Conservation (phyloP, 2,113 vertebrate species). For the Cavia aperea region DNA sequence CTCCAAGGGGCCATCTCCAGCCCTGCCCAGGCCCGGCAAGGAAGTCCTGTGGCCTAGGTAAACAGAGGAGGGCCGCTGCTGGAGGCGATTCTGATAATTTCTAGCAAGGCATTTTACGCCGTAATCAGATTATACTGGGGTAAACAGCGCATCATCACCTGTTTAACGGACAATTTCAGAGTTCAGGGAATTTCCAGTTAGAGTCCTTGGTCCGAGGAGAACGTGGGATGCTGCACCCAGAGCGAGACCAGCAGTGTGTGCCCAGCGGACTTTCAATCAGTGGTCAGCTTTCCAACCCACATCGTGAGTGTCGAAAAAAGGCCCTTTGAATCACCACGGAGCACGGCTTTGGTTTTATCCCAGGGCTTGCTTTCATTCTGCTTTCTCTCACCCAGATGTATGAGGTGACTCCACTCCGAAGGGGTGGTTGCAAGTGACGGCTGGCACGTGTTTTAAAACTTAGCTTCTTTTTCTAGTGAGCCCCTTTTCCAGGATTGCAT, state of each 20-base stretch:
- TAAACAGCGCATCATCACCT: background rate
- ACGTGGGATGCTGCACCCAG: background rate
- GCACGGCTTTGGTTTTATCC: background rate
- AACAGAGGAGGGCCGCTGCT: background rate
- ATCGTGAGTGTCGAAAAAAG: background rate
- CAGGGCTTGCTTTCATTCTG: background rate
- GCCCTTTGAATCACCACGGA: background rate
- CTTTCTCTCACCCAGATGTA: background rate
- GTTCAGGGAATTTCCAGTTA: background rate
- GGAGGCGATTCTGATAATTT: background rate
- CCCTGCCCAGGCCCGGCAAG: background rate
- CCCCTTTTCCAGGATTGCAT: conserved; percentile 52
- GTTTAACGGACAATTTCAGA: background rate
- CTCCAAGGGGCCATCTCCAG: background rate
- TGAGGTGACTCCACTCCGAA: background rate
- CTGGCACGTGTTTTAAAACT: conserved; percentile 26
- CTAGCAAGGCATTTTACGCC: background rate
- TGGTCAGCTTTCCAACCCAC: background rate
- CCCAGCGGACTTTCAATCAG: background rate
- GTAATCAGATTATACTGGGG: background rate
- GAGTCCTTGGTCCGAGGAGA: background rate
- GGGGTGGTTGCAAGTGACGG: background rate
- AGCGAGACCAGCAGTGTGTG: background rate
- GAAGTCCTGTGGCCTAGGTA: background rate
- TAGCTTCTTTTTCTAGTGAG: conserved; percentile 60